These are phyloP conservation scores for Archaeoteleia sp. DNA, from an alignment of 2,888 invertebrate species.

Conservation along the genomic window DNA sequence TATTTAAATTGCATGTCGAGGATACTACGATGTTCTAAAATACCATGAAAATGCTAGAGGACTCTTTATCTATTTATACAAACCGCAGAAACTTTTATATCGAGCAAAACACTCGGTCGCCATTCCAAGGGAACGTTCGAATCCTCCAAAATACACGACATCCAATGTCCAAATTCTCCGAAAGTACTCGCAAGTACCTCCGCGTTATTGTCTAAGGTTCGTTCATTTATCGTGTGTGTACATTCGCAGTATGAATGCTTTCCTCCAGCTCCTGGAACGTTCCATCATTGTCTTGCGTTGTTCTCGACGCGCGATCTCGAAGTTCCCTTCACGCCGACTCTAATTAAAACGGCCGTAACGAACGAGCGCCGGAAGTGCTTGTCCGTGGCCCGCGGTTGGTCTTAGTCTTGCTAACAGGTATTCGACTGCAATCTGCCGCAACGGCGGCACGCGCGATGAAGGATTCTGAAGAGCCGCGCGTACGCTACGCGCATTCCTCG, in stretches of 20 bases:
- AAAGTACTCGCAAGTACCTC: too few relatives aligned
- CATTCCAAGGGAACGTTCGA: too few relatives aligned
- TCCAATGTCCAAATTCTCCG: too few relatives aligned
- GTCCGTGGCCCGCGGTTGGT: constrained; percentile 43
- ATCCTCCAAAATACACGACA: too few relatives aligned
- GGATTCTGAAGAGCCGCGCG: constrained; percentile 12
- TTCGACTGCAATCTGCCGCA: constrained; percentile 36
- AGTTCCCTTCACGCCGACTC: constrained; percentile 12
- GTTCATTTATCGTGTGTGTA: not conserved
- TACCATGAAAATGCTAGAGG: too few relatives aligned
- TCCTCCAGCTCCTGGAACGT: not conserved
- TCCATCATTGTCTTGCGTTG: constrained; percentile 21
- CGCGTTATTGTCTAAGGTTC: not conserved
- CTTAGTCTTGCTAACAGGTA: constrained; percentile 37
- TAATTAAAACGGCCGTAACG: constrained; percentile 46
- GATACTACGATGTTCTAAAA: too few relatives aligned
- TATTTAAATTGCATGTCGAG: too few relatives aligned
- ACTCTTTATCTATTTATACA: too few relatives aligned
- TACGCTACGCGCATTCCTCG: constrained; percentile 20
- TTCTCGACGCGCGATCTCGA: constrained; percentile 17
- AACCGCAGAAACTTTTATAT: too few relatives aligned
- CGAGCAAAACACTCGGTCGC: too few relatives aligned
- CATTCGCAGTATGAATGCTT: not conserved
- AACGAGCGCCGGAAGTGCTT: constrained; percentile 44
- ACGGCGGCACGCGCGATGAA: constrained; percentile 37